phyloP scores from a whole-genome alignment of 1,140 invertebrate genomes.

The Megalonaias nervosa region DNA sequence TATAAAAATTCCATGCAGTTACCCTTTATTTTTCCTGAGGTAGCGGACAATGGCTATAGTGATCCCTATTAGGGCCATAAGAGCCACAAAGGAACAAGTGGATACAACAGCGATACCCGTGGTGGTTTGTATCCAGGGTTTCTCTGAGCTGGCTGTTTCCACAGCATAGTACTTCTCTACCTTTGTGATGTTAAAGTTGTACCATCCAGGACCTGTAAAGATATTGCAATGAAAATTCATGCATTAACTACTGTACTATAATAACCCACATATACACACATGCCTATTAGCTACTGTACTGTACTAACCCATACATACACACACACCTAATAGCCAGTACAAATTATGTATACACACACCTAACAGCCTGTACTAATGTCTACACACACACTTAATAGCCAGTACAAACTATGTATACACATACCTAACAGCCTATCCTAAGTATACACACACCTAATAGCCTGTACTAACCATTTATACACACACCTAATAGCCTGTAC shows the following conservation, averaged over 20 bases:
- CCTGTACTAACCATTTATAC: no score
- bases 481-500: no score
- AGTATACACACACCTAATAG: no score
- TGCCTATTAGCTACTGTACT: no score
- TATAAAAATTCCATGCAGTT: background rate
- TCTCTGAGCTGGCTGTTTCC: slow-evolving; percentile 5
- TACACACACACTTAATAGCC: no score
- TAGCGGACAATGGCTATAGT: background rate
- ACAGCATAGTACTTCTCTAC: slow-evolving; percentile 38
- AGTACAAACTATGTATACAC: no score
- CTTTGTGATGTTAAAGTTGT: slow-evolving; percentile 36
- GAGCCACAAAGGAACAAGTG: background rate
- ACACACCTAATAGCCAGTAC: background rate
- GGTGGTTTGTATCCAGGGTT: slow-evolving; percentile 45
- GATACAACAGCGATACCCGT: slow-evolving; percentile 38
- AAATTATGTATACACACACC: no score
- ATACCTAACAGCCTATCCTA: no score
- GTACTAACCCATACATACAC: background rate
- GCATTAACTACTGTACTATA: background rate
- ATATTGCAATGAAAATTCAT: slow-evolving; percentile 1
- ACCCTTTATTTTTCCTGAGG: slow-evolving; percentile 5
- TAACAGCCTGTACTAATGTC: no score
- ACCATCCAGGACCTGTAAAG: slow-evolving; percentile 39
- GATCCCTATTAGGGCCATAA: background rate
- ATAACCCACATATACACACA: background rate